These are phyloP conservation scores for Sorex maritimensis DNA, from an alignment of 2,797 vertebrate genomes.

Conservation along the genomic window DNA sequence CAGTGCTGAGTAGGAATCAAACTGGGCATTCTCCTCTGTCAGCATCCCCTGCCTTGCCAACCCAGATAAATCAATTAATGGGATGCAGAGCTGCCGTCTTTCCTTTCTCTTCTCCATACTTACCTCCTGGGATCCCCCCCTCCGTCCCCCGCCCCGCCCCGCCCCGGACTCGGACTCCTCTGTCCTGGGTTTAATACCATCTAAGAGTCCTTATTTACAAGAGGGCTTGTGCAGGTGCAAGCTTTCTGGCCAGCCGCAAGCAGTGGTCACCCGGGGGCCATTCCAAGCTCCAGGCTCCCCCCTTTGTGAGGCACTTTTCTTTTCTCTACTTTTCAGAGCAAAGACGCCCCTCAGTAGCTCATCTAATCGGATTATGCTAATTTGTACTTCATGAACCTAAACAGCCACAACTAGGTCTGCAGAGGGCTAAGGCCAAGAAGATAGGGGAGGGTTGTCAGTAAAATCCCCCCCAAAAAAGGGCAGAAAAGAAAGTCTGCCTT, in stretches of 20 bases:
- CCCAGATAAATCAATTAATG: constrained; percentile 96
- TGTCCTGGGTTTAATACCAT: constrained; percentile 92
- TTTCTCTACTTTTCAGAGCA: constrained; percentile 91
- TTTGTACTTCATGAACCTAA: constrained; percentile 98
- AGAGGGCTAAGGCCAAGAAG: constrained; percentile 86
- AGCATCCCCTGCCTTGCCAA: constrained; percentile 93
- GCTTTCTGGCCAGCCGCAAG: constrained; percentile 91
- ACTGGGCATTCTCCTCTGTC: constrained; percentile 93
- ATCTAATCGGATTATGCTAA: constrained; percentile 99
- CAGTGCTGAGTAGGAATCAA: constrained; percentile 93
- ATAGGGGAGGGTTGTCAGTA: constrained; percentile 87
- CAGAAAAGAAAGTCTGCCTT: constrained; percentile 35
- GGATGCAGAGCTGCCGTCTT: constrained; percentile 91
- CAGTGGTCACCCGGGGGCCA: constrained; percentile 82
- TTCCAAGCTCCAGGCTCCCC: constrained; percentile 90
- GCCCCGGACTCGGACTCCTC: constrained; percentile 84
- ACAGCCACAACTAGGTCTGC: constrained; percentile 92
- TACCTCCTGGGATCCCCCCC: constrained; percentile 6
- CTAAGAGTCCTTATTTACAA: constrained; percentile 92
- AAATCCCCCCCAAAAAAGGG: constrained; percentile 77
- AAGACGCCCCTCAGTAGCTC: constrained; percentile 89
- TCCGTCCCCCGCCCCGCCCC: constrained; percentile 81
- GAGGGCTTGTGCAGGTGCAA: constrained; percentile 94
- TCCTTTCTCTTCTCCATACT: constrained; percentile 80
- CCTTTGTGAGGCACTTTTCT: constrained; percentile 95